Evolutionary conservation across 2,888 invertebrate genomes (phyloP).

Genomic region (Liopterus haemorrhoidalis): DNA sequence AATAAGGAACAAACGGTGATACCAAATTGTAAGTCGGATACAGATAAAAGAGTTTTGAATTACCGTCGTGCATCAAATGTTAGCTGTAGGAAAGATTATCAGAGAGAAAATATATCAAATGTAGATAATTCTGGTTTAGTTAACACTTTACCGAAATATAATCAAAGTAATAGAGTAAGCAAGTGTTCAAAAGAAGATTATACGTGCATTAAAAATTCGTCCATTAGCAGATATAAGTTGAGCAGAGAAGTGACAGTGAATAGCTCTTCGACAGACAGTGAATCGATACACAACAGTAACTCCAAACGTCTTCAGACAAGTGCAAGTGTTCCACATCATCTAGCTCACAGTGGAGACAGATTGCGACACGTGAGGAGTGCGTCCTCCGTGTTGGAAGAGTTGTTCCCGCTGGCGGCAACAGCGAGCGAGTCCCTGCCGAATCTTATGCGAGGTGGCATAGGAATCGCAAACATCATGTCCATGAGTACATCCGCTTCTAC

Average conservation of each 20-base stretch:
- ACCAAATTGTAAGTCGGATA: slow-evolving; percentile 19
- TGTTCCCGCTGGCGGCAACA: slow-evolving; percentile 41
- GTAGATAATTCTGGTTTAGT: slow-evolving; percentile 12
- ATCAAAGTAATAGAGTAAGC: slow-evolving; percentile 13
- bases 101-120: slow-evolving; percentile 1
- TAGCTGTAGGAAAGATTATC: slow-evolving; percentile 1
- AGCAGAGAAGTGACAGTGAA: slow-evolving; percentile 21
- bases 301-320: slow-evolving; percentile 52
- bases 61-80: too few species aligned
- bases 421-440: slow-evolving; percentile 66
- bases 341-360: slow-evolving; percentile 47
- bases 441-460: slow-evolving; percentile 40
- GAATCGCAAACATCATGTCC: slow-evolving; percentile 40
- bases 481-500: slow-evolving; percentile 51
- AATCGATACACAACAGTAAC: slow-evolving; percentile 26
- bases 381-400: slow-evolving; percentile 53
- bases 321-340: slow-evolving; percentile 59
- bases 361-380: slow-evolving; percentile 54
- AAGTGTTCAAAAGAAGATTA: slow-evolving; percentile 18
- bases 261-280: slow-evolving; percentile 38
- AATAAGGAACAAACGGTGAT: slow-evolving; percentile 17
- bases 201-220: slow-evolving; percentile 18
- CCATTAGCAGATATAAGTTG: slow-evolving; percentile 21
- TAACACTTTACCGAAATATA: not conserved
- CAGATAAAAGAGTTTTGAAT: slow-evolving; percentile 14